Evolutionary conservation across 1,140 invertebrate species (phyloP).

Genomic region (Drosophila arawakana): DNA sequence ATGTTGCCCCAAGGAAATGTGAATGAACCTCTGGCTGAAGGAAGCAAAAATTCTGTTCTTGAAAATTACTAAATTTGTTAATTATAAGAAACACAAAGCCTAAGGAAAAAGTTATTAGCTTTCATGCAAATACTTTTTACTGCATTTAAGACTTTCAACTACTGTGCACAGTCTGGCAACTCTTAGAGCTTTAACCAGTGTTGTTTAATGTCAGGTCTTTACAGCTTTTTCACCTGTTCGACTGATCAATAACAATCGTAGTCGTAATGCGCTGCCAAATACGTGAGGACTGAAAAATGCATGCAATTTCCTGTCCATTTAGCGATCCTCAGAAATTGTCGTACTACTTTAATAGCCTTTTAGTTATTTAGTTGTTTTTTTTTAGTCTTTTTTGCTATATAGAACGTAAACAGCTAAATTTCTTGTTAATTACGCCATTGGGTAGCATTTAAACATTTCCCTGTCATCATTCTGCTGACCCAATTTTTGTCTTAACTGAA

Average conservation of each 20-base stretch:
- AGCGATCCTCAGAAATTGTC: slow-evolving; percentile 19
- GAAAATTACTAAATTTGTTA: too few species aligned
- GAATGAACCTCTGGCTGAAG: neutral
- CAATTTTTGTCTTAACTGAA: slow-evolving; percentile 55
- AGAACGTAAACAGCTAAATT: slow-evolving; percentile 45
- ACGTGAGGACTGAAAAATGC: slow-evolving; percentile 34
- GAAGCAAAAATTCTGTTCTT: neutral
- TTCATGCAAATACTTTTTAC: too few species aligned
- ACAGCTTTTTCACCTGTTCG: neutral
- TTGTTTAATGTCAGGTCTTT: too few species aligned
- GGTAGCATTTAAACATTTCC: slow-evolving; percentile 74
- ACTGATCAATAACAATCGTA: neutral
- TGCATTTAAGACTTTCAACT: too few species aligned
- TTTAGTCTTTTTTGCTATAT: slow-evolving; percentile 19
- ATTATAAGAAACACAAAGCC: neutral
- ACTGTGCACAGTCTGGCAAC: too few species aligned
- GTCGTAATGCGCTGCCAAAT: neutral
- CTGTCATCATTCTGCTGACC: slow-evolving; percentile 71
- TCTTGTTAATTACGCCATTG: slow-evolving; percentile 68
- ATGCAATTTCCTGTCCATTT: slow-evolving; percentile 61
- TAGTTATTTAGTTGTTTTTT: slow-evolving; percentile 5
- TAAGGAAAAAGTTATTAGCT: neutral
- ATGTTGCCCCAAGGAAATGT: slow-evolving; percentile 1
- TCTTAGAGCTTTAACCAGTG: too few species aligned
- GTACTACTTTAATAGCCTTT: slow-evolving; percentile 25